These are phyloP conservation scores for Tachina grossa DNA, from an alignment of 2,888 invertebrate genomes.

Conservation along the genomic window DNA sequence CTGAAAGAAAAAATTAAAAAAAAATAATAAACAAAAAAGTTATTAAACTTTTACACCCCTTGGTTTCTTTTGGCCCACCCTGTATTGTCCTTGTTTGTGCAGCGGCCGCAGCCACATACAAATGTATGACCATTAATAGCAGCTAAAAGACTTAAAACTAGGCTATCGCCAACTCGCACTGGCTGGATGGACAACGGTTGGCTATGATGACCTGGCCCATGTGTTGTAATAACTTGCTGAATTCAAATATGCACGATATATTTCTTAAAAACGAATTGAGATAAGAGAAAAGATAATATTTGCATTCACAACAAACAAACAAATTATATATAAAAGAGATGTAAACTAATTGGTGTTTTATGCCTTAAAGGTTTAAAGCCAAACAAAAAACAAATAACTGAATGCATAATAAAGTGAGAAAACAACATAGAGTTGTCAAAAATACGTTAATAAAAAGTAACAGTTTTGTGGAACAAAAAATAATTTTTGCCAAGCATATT, in stretches of 20 bases:
- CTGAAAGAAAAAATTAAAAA: too few relatives aligned
- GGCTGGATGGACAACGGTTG: background rate
- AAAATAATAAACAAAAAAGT: too few relatives aligned
- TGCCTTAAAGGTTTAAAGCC: slow-evolving; percentile 49
- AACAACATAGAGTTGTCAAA: slow-evolving; percentile 1
- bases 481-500: background rate
- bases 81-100: slow-evolving; percentile 27
- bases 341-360: slow-evolving; percentile 56
- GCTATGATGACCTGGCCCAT: slow-evolving; percentile 27
- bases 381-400: background rate
- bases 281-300: slow-evolving; percentile 31
- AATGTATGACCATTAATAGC: slow-evolving; percentile 12
- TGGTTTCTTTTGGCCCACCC: too few relatives aligned
- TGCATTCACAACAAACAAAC: background rate
- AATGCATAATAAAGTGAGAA: slow-evolving; percentile 9
- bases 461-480: background rate
- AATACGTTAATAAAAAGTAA: background rate
- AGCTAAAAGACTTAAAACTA: slow-evolving; percentile 35
- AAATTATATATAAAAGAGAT: background rate
- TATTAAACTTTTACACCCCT: too few relatives aligned
- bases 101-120: background rate
- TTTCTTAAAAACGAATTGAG: slow-evolving; percentile 33
- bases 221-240: slow-evolving; percentile 24
- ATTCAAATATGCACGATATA: background rate
- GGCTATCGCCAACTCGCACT: slow-evolving; percentile 32